Conservation (phyloP, 2,113 vertebrate genomes). For the Spheniscus mendiculus region DNA sequence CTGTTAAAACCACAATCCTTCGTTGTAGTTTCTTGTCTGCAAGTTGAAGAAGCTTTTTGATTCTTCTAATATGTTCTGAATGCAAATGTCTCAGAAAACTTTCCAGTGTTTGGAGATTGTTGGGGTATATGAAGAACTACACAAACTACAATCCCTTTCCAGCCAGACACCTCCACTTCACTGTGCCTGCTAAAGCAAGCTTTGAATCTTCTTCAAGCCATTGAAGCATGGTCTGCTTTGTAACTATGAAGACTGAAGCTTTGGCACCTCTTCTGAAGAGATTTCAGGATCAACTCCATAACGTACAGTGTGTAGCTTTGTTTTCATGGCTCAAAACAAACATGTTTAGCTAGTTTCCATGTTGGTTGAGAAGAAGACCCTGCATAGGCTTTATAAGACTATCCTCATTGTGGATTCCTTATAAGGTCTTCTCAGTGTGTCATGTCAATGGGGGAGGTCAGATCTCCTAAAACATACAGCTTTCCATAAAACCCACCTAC, state of each 20-base stretch:
- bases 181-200: neutral
- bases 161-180: neutral
- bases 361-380: neutral
- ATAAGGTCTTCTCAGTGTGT: neutral
- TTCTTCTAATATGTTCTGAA: neutral
- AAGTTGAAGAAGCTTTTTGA: neutral
- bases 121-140: neutral
- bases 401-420: neutral
- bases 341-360: neutral
- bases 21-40: neutral
- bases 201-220: neutral
- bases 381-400: neutral
- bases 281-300: neutral
- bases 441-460: neutral
- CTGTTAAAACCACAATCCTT: neutral
- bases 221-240: neutral
- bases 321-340: neutral
- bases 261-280: neutral
- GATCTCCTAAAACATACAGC: neutral
- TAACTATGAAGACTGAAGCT: neutral
- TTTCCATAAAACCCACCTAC: neutral
- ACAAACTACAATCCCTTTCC: neutral
- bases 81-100: neutral
- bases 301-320: fast-evolving
- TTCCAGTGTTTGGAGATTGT: neutral